Conservation (phyloP, 2,113 vertebrate species). For the Phylloscopus trochilus region DNA sequence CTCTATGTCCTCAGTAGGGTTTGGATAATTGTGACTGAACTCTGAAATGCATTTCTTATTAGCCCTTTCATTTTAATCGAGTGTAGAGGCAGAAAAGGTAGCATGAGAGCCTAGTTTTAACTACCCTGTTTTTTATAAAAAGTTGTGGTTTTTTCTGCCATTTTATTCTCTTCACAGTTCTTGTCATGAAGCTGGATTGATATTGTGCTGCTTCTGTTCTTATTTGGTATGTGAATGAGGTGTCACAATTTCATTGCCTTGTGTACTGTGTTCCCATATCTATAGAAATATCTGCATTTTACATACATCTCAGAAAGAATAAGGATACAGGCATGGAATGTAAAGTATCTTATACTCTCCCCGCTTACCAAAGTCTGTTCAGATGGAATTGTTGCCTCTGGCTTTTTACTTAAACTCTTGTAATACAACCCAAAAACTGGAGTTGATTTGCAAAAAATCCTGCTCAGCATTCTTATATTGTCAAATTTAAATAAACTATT, state of each 20-base stretch:
- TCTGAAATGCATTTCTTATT: constrained; percentile 22
- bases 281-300: constrained; percentile 29
- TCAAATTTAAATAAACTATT: not conserved
- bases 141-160: not conserved
- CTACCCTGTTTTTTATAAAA: not conserved
- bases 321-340: not conserved
- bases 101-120: not conserved
- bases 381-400: not conserved
- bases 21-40: not conserved
- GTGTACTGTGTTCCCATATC: not conserved
- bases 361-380: not conserved
- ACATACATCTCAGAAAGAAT: not conserved
- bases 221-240: not conserved
- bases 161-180: not conserved
- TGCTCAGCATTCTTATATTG: not conserved
- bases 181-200: not conserved
- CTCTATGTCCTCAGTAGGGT: not conserved
- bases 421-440: not conserved
- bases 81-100: not conserved
- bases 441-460: not conserved
- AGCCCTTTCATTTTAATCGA: not conserved
- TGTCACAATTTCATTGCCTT: not conserved
- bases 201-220: constrained; percentile 2
- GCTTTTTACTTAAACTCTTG: not conserved
- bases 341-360: not conserved